Base-by-base conservation (phyloP, 1,140 invertebrate species). In the Sminthurides bifidus region DNA sequence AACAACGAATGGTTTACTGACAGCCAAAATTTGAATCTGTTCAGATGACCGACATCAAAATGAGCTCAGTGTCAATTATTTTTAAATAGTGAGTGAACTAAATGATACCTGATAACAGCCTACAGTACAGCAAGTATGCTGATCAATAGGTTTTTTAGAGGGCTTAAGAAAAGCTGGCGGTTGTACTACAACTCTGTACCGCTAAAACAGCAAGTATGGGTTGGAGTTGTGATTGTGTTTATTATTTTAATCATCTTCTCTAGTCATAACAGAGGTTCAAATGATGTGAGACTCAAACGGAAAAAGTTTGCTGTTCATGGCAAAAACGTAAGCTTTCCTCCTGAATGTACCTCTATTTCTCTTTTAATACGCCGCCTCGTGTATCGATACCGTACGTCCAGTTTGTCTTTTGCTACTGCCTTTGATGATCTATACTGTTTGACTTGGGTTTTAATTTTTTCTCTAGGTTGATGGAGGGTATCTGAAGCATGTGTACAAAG, bases 401-500 rank as follows among this genome's bases (percentile, higher is more conserved):
- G 12, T 19, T 26, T 4, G 23, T 12, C 21, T 24, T 6, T 15
- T 46, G 38, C 23, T 8, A 17, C 6, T 43, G 41, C 8, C n/a
- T 10, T 43, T 43, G n/a, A 43, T 14, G 10, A 23, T 10, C 41
- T 43, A 43, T 6, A 10, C n/a, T 14, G 6, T 43, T 6, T 21
- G 24, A 43, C 21, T 21, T 10, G 6, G 24, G 6, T 21, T 43
- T 21, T 43, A 43, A 43, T 14, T 19, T 10, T 43, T 43, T 10
- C 5, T 46, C 5, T 27, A 75, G 73, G 68, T 78, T 0, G 75
- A 82, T 48, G 75, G 74, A 30, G 78, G 82, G 1, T 77, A 87
- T 65, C 72, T 92, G 26, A 81, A 80, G 60, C 87, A 92, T 70
- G 83, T 92, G 0, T 79, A 81, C 62, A 74, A 76, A 4, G 79